Conservation (phyloP, 2,113 vertebrate species). For the Chiloscyllium plagiosum region DNA sequence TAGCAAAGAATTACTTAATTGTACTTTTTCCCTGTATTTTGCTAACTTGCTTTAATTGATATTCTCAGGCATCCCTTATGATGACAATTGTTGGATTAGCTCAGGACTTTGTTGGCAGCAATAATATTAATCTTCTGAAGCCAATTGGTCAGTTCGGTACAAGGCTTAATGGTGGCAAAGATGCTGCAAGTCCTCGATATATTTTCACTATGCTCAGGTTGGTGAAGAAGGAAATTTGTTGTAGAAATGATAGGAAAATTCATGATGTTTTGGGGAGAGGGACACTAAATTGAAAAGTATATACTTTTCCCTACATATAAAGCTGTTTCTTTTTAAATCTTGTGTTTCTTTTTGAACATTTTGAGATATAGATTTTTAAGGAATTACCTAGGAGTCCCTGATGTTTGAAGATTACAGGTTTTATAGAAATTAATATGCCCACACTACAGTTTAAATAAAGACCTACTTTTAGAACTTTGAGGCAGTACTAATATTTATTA, state of each 20-base stretch:
- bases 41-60: constrained; percentile 16
- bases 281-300: not conserved
- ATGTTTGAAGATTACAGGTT: not conserved
- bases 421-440: not conserved
- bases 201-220: constrained; percentile 99
- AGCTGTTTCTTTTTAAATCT: not conserved
- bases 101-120: constrained; percentile 96
- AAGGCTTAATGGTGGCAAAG: constrained; percentile 87
- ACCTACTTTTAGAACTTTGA: not conserved
- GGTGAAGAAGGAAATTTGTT: constrained; percentile 37
- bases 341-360: not conserved
- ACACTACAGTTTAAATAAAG: not conserved
- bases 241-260: too few species aligned
- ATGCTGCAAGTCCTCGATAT: constrained; percentile 96
- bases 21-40: not conserved
- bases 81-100: constrained; percentile 93
- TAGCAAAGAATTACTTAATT: not conserved
- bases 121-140: constrained; percentile 90
- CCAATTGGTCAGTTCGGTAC: constrained; percentile 96
- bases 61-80: constrained; percentile 77
- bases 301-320: not conserved
- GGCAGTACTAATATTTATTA: not conserved
- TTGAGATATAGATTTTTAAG: not conserved
- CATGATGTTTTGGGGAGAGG: too few species aligned
- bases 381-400: not conserved